These are phyloP conservation scores for Sebastiscus tertius DNA, from an alignment of 2,797 vertebrate species.

Conservation along the genomic window DNA sequence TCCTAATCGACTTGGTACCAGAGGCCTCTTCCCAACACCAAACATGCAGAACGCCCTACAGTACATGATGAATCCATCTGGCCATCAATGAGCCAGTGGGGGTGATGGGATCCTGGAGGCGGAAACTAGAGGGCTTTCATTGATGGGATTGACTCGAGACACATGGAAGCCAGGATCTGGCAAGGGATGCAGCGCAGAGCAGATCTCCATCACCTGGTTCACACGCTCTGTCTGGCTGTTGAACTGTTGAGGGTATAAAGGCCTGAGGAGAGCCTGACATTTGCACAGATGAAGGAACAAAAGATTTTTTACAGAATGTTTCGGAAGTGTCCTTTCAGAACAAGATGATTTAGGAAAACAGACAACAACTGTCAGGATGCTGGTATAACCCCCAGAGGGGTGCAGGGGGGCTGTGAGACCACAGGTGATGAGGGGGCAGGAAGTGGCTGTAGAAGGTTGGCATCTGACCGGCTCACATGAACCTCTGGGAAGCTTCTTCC, in stretches of 20 bases:
- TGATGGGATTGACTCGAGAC: not conserved
- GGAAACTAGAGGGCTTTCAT: not conserved
- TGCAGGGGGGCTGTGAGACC: too few species aligned
- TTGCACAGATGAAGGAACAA: not conserved
- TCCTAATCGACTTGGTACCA: not conserved
- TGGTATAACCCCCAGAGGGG: not conserved
- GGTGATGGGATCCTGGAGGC: not conserved
- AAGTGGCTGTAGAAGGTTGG: not conserved
- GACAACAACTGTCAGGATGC: not conserved
- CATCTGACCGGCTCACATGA: not conserved
- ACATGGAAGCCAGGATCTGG: not conserved
- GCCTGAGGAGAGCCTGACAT: not conserved
- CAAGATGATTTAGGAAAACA: not conserved
- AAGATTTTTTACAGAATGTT: not conserved
- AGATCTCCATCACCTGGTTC: not conserved
- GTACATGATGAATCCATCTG: not conserved
- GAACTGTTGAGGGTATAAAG: not conserved
- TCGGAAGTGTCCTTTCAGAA: not conserved
- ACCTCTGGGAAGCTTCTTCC: not conserved
- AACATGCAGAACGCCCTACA: not conserved
- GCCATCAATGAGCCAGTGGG: not conserved
- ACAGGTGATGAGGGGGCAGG: not conserved
- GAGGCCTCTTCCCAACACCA: not conserved
- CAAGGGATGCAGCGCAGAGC: not conserved
- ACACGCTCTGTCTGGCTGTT: not conserved